phyloP scores from a whole-genome alignment of 2,888 invertebrate genomes.

The Emmelina monodactyla region DNA sequence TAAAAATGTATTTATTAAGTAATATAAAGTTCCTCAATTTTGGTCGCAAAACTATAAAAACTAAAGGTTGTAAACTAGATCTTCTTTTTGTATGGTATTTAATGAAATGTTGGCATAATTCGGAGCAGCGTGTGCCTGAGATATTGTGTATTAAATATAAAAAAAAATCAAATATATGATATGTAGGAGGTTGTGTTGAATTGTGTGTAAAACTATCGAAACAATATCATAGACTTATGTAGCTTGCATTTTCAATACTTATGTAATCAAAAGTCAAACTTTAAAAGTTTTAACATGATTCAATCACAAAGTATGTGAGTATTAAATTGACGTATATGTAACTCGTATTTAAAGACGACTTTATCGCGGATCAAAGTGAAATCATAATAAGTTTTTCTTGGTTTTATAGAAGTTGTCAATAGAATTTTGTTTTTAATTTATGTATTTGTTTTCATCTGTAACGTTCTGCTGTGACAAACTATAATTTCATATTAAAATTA shows the following conservation, averaged over 20 bases:
- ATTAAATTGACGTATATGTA: not conserved
- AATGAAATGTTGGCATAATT: slow-evolving; percentile 21
- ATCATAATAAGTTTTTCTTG: too few species aligned
- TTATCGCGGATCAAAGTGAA: not conserved
- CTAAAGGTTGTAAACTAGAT: too few species aligned
- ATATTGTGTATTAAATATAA: slow-evolving; percentile 6
- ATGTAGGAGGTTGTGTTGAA: too few species aligned
- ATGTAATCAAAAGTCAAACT: too few species aligned
- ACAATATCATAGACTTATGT: slow-evolving; percentile 2
- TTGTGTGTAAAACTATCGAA: too few species aligned
- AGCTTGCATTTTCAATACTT: slow-evolving; percentile 7
- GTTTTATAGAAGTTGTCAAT: not conserved
- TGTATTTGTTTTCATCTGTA: not conserved
- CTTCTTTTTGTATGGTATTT: slow-evolving; percentile 3
- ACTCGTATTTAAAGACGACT: not conserved
- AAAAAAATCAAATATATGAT: too few species aligned
- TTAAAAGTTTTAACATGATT: too few species aligned
- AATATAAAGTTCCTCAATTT: too few species aligned
- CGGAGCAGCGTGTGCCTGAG: slow-evolving; percentile 25
- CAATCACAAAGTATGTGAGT: not conserved
- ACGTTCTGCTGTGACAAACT: too few species aligned
- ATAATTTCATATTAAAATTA: too few species aligned
- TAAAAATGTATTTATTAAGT: too few species aligned
- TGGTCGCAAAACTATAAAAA: too few species aligned
- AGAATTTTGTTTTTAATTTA: not conserved